Percentiles rank a stretch among this genome's conserved stretches.
These are phyloP conservation scores for Spatula clypeata DNA, from an alignment of 2,797 vertebrate species.

Conservation along the genomic window DNA sequence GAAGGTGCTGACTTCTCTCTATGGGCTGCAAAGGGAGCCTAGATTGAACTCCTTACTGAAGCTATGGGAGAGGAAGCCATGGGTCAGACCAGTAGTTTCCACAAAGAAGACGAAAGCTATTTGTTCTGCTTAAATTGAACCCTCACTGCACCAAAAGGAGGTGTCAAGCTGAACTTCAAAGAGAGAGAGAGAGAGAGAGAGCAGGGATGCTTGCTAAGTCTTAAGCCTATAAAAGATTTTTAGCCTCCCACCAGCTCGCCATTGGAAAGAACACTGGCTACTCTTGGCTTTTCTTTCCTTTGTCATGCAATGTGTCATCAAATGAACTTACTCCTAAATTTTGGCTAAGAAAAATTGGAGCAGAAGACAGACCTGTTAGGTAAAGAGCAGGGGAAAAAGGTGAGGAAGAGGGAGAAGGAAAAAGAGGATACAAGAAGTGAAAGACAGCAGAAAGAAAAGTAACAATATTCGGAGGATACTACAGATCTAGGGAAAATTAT, in stretches of 20 bases:
- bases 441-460: background rate
- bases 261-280: background rate
- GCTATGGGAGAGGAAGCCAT: background rate
- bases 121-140: background rate
- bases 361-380: background rate
- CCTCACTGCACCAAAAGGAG: background rate
- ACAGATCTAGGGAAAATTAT: background rate
- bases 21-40: accelerated
- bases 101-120: background rate
- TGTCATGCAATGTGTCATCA: background rate
- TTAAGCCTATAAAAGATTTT: accelerated
- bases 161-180: background rate
- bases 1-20: background rate
- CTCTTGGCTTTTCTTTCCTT: background rate
- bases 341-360: background rate
- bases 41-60: background rate
- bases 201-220: background rate
- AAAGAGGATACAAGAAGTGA: background rate
- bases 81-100: background rate
- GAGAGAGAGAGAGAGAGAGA: no score
- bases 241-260: background rate
- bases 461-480: background rate
- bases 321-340: background rate
- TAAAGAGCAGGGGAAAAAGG: background rate
- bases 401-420: background rate